Evolutionary conservation across 2,113 vertebrate species (phyloP).

Genomic region (Phylloscopus trochiloides): DNA sequence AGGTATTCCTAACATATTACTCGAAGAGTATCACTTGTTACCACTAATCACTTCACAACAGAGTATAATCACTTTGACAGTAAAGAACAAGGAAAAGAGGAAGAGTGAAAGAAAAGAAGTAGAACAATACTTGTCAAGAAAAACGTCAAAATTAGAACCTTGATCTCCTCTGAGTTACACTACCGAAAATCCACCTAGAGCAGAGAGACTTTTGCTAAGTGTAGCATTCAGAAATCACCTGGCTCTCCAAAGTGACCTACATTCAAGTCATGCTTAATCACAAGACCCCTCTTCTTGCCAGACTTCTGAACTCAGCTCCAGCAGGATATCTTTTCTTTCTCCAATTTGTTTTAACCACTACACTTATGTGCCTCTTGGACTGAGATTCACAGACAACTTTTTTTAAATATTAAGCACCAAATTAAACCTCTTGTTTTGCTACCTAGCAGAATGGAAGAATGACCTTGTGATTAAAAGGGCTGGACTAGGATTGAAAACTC

Average conservation of each 20-base stretch:
- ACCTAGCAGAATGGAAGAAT: not conserved
- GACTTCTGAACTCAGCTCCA: constrained; percentile 5
- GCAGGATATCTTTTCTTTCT: constrained; percentile 16
- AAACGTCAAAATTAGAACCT: constrained; percentile 23
- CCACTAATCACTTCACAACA: constrained; percentile 5
- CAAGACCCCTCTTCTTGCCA: constrained; percentile 24
- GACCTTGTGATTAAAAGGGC: not conserved
- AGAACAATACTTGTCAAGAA: constrained; percentile 43
- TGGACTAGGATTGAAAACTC: not conserved
- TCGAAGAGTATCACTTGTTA: not conserved
- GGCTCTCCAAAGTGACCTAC: constrained; percentile 37
- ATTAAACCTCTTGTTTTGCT: constrained; percentile 10
- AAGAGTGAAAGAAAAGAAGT: not conserved
- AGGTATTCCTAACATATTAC: not conserved
- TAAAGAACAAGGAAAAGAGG: not conserved
- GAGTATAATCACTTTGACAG: not conserved
- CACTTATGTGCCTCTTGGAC: not conserved
- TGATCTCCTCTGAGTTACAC: constrained; percentile 1
- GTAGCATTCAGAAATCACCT: constrained; percentile 35
- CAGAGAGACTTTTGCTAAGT: not conserved
- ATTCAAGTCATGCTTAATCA: constrained; percentile 58
- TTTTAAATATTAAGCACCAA: constrained; percentile 15
- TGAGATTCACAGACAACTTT: not conserved
- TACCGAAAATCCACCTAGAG: not conserved
- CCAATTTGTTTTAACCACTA: constrained; percentile 17